These are phyloP conservation scores for Parus major DNA, from an alignment of 2,113 vertebrate species.

Conservation along the genomic window DNA sequence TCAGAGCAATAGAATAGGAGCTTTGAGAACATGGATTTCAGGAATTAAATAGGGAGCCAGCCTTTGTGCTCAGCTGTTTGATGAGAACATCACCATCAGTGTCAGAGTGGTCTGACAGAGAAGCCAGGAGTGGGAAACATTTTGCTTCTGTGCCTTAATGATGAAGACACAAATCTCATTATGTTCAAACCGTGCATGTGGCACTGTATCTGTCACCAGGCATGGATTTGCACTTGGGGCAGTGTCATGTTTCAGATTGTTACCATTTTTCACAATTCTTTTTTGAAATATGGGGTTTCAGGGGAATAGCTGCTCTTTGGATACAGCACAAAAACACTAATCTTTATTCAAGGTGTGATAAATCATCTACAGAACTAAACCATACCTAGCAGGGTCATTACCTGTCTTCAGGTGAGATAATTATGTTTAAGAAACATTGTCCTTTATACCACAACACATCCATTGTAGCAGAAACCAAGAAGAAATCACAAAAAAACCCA, in stretches of 20 bases:
- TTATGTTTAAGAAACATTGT: not conserved
- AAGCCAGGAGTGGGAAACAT: not conserved
- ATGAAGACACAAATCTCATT: not conserved
- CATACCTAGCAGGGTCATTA: not conserved
- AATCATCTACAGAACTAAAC: not conserved
- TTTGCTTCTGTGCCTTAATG: not conserved
- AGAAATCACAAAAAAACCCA: not conserved
- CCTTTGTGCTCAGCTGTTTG: not conserved
- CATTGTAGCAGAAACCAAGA: not conserved
- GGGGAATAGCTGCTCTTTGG: not conserved
- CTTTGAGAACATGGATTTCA: not conserved
- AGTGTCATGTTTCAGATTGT: not conserved
- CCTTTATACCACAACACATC: not conserved
- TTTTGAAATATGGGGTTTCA: not conserved
- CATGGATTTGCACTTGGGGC: not conserved
- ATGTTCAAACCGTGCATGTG: not conserved
- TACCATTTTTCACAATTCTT: not conserved
- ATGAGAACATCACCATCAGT: not conserved
- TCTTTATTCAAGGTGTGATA: not conserved
- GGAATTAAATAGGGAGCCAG: not conserved
- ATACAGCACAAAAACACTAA: not conserved
- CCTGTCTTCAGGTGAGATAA: not conserved
- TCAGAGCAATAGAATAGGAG: not conserved
- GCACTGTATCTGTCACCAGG: not conserved
- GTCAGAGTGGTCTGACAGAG: not conserved